Evolutionary conservation across 2,797 vertebrate genomes (phyloP).

Genomic region (Pseudochirops corinnae): DNA sequence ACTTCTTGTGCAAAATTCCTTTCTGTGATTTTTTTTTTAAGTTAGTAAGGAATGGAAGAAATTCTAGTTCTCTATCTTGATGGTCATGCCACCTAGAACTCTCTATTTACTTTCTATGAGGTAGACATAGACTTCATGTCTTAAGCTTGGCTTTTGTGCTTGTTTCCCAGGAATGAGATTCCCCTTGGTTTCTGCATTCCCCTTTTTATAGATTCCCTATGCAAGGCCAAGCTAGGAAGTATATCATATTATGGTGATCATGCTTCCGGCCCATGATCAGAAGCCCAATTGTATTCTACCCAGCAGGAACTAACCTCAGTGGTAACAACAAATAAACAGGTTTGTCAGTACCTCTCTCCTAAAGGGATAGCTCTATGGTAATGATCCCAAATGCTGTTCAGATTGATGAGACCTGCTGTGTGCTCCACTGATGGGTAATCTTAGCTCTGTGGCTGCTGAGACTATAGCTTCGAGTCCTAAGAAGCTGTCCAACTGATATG

Average conservation of each 20-base stretch:
- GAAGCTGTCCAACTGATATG: not conserved
- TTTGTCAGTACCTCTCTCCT: not conserved
- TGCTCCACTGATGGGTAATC: not conserved
- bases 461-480: not conserved
- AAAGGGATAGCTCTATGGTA: not conserved
- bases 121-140: not conserved
- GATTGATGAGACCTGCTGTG: not conserved
- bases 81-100: not conserved
- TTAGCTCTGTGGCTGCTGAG: not conserved
- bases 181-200: not conserved
- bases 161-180: not conserved
- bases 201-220: not conserved
- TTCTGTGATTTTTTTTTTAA: not conserved
- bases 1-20: not conserved
- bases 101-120: not conserved
- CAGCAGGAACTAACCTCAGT: not conserved
- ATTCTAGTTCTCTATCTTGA: not conserved
- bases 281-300: not conserved
- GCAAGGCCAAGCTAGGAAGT: not conserved
- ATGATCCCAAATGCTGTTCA: not conserved
- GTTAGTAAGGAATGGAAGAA: not conserved
- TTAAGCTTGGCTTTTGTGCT: not conserved
- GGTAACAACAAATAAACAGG: not conserved
- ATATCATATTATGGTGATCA: not conserved
- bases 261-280: not conserved